Percentiles rank a stretch among this genome's conserved stretches.
These are phyloP conservation scores for Drosophila cardini DNA, from an alignment of 1,140 invertebrate genomes.

Conservation along the genomic window DNA sequence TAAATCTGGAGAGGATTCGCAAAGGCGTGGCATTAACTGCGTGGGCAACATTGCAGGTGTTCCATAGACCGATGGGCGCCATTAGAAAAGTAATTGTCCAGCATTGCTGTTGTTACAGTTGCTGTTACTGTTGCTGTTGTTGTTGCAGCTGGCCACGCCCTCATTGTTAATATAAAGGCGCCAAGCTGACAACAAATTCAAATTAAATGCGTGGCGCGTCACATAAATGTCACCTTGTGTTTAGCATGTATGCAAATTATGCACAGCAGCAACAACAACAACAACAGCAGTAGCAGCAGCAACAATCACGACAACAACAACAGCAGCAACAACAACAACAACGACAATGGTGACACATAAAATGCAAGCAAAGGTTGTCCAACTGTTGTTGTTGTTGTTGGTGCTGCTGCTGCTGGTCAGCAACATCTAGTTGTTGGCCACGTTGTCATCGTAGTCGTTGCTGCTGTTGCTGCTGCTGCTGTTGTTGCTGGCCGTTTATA, in stretches of 20 bases:
- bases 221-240: constrained; percentile 52
- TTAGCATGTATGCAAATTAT: constrained; percentile 56
- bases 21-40: constrained; percentile 22
- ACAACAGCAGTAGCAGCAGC: constrained; percentile 30
- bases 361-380: constrained; percentile 74
- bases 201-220: constrained; percentile 56
- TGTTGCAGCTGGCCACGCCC: constrained; percentile 50
- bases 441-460: constrained; percentile 37
- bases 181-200: constrained; percentile 56
- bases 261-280: constrained; percentile 29
- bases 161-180: constrained; percentile 61
- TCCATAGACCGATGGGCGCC: constrained; percentile 75
- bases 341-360: constrained; percentile 70
- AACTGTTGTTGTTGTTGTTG: constrained; percentile 6
- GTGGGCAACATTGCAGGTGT: constrained; percentile 72
- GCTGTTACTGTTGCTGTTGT: too few relatives aligned
- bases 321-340: constrained; percentile 29
- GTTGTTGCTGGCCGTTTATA: constrained; percentile 42
- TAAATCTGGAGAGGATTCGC: constrained; percentile 49
- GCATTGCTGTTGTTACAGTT: constrained; percentile 19
- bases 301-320: constrained; percentile 23
- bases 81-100: constrained; percentile 52
- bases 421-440: constrained; percentile 32
- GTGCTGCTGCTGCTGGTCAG: constrained; percentile 22
- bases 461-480: constrained; percentile 18